Conservation (phyloP, 1,140 invertebrate species). For the Pachyrhynchus sulphureomaculatus region DNA sequence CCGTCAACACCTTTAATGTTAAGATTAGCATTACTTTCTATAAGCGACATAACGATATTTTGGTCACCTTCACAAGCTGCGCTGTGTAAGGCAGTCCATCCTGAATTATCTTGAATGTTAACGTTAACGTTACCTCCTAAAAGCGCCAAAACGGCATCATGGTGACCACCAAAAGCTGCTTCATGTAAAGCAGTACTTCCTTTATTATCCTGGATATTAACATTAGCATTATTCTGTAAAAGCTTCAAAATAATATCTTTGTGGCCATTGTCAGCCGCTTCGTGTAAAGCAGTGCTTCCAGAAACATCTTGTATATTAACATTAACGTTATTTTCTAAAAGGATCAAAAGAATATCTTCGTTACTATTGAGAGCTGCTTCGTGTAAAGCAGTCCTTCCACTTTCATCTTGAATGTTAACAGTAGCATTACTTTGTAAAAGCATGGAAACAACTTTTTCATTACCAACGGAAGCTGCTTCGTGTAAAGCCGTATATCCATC, state of each 20-base stretch:
- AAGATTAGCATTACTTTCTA: background rate
- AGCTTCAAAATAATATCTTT: constrained; percentile 22
- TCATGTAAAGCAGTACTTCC: constrained; percentile 24
- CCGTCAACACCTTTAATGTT: too few relatives aligned
- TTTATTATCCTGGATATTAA: background rate
- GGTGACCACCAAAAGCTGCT: constrained; percentile 21
- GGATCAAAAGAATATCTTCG: background rate
- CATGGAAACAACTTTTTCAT: background rate
- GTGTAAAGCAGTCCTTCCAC: too few relatives aligned
- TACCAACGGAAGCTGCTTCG: background rate
- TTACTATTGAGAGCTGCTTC: too few relatives aligned
- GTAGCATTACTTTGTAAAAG: too few relatives aligned
- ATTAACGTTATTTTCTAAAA: background rate
- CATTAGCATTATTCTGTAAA: constrained; percentile 9
- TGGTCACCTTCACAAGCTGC: constrained; percentile 20
- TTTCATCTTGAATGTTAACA: too few relatives aligned
- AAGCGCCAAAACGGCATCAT: constrained; percentile 23
- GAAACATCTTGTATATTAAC: background rate
- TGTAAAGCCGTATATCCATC: background rate
- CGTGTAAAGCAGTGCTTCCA: constrained; percentile 2
- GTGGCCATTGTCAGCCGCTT: constrained; percentile 24
- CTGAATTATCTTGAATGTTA: constrained; percentile 23
- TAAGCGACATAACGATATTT: constrained; percentile 30
- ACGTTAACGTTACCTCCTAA: constrained; percentile 25
- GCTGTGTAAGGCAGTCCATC: constrained; percentile 23